Evolutionary conservation across 2,797 vertebrate genomes (phyloP), one percentile per base, ranked within the genome.

Genomic region (Hyperoplus immaculatus): DNA sequence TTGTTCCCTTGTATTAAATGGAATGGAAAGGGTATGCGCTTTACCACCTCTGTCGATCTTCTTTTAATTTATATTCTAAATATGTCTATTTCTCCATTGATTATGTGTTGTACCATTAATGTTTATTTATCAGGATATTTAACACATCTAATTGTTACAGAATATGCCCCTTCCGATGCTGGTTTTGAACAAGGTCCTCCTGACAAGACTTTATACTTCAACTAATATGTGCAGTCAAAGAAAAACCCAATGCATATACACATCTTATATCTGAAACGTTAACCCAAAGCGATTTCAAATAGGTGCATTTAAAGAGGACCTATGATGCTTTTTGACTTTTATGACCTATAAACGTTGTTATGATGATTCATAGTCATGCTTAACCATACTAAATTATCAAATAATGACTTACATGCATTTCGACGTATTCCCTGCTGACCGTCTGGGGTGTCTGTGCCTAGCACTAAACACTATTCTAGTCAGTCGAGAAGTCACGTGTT

Each of bases 1-100:
- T 58, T 72, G 51, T 71, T 65, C 21, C 39, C 81, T 13, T 76
- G 55, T 63, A 63, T 62, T 69, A 18, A 61, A 75, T 18, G 18
- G 29, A 72, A 21, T 2, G 55, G 47, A 80, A 72, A 61, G 49
- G 3, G 29, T 42, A 13, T 16, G 5, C 47, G 56, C 53, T 67
- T 66, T 50, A 46, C 41, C 21, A 10, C 45, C 8, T 61, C 13
- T 62, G 50, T 55, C 8, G 1, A 15, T 57, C 10, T 41, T 70
- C 14, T 51, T 15, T 49, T 6, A 29, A 41, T 50, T 65, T 5
- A 16, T 54, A 21, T 39, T 61, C 3, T 3, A 14, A 50, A 50
- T 67, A 21, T 64, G 38, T 64, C 46, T 3, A 4, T 45, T n/a
- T 50, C 13, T 69, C 11, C 13, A 56, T 16, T 29, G 53, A 5